Conservation (phyloP, 2,888 invertebrate species). For the Xestobium rufovillosum region DNA sequence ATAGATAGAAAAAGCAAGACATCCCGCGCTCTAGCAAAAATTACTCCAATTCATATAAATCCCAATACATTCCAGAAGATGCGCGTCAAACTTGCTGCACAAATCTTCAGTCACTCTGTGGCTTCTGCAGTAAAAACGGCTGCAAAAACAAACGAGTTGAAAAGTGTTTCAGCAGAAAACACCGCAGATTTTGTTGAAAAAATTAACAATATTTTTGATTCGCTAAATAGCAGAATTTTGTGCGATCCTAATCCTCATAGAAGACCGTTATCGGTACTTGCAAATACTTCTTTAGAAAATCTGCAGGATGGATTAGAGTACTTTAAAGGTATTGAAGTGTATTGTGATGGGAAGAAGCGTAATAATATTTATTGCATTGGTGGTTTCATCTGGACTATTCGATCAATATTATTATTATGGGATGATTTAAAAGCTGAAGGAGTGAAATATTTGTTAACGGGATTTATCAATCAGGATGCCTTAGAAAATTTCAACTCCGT, state of each 20-base stretch:
- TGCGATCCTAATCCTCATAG: conserved; percentile 13
- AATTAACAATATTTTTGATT: conserved; percentile 19
- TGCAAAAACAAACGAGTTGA: conserved; percentile 11
- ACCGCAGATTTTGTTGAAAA: conserved; percentile 19
- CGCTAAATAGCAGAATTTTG: conserved; percentile 16
- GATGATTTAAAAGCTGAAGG: no score
- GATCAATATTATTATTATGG: no score
- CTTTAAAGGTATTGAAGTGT: conserved; percentile 14
- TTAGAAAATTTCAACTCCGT: no score
- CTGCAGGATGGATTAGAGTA: conserved; percentile 7
- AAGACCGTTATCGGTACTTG: conserved; percentile 15
- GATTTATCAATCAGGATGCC: no score
- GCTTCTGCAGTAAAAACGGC: conserved; percentile 17
- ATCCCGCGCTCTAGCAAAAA: no score
- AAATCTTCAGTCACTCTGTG: conserved; percentile 18
- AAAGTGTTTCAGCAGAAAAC: conserved; percentile 14
- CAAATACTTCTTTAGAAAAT: conserved; percentile 13
- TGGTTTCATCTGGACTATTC: no score
- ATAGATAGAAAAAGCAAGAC: no score
- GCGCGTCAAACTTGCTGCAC: conserved; percentile 17
- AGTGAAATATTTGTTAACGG: no score
- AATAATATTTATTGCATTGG: no score
- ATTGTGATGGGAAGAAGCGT: conserved; percentile 7
- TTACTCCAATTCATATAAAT: conserved; percentile 11
- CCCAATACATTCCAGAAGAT: conserved; percentile 18